Conservation (phyloP, 2,888 invertebrate genomes). For the Mesoligia furuncula region DNA sequence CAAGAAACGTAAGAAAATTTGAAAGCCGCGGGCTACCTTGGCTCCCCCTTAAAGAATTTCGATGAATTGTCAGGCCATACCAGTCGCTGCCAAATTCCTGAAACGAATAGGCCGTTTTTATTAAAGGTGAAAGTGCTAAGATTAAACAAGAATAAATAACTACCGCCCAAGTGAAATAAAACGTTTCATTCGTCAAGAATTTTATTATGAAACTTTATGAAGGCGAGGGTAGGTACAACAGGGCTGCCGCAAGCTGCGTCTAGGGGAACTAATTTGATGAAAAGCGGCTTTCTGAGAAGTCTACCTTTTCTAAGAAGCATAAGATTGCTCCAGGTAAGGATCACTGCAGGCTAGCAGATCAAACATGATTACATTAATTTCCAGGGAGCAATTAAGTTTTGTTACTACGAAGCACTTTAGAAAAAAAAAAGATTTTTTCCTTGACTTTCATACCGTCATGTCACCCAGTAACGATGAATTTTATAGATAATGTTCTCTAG, state of each 20-base stretch:
- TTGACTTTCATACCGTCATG: background rate
- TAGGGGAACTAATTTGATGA: background rate
- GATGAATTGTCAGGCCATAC: constrained; percentile 25
- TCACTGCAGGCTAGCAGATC: background rate
- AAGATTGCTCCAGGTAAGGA: background rate
- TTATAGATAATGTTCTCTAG: background rate
- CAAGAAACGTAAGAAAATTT: background rate
- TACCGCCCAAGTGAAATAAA: constrained; percentile 54
- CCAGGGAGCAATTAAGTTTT: background rate
- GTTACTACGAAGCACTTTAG: background rate
- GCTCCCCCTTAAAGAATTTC: constrained; percentile 23
- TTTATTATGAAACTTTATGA: constrained; percentile 61
- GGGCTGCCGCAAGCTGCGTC: constrained; percentile 26
- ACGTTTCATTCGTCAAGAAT: constrained; percentile 59
- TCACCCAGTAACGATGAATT: background rate
- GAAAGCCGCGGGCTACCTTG: background rate
- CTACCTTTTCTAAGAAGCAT: background rate
- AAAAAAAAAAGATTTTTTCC: background rate
- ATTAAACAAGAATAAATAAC: constrained; percentile 59
- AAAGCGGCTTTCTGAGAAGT: background rate
- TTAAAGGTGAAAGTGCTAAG: constrained; percentile 42
- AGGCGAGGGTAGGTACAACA: constrained; percentile 29
- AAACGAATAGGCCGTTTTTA: constrained; percentile 43
- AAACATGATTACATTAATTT: background rate
- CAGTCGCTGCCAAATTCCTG: constrained; percentile 35